A percentile compares a stretch with the other conserved stretches of the same genome.
These are phyloP conservation scores for Tortrix viridana DNA, from an alignment of 2,888 invertebrate species.

Conservation along the genomic window DNA sequence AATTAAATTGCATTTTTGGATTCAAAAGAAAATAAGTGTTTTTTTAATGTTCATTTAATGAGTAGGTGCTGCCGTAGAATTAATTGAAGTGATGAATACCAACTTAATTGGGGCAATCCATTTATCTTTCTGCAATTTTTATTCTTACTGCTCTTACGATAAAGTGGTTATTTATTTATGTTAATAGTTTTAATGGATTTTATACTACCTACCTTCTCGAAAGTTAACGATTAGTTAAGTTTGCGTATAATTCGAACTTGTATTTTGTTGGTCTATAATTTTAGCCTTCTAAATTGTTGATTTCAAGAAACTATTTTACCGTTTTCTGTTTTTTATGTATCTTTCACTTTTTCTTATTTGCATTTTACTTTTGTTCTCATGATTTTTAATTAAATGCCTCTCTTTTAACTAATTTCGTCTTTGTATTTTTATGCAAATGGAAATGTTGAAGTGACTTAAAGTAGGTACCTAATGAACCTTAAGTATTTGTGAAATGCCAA, in stretches of 20 bases:
- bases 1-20: background rate
- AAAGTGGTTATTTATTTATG: background rate
- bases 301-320: slow-evolving; percentile 7
- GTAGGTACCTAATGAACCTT: too few relatives aligned
- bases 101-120: slow-evolving; percentile 34
- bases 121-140: background rate
- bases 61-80: slow-evolving; percentile 42
- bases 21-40: slow-evolving; percentile 7
- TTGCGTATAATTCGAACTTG: slow-evolving; percentile 15
- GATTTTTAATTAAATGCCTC: slow-evolving; percentile 1
- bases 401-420: background rate
- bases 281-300: slow-evolving; percentile 8
- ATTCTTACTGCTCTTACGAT: background rate
- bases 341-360: slow-evolving; percentile 15
- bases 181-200: background rate
- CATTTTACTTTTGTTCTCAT: slow-evolving; percentile 8
- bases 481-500: too few relatives aligned
- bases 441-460: too few relatives aligned
- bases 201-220: slow-evolving; percentile 10
- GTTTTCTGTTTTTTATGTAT: background rate
- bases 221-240: slow-evolving; percentile 6
- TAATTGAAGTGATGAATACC: slow-evolving; percentile 41
- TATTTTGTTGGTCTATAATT: slow-evolving; percentile 2
- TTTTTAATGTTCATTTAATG: slow-evolving; percentile 41
- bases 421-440: background rate